phyloP scores from a whole-genome alignment of 2,888 invertebrate genomes.

The Pantelozetes paolii region DNA sequence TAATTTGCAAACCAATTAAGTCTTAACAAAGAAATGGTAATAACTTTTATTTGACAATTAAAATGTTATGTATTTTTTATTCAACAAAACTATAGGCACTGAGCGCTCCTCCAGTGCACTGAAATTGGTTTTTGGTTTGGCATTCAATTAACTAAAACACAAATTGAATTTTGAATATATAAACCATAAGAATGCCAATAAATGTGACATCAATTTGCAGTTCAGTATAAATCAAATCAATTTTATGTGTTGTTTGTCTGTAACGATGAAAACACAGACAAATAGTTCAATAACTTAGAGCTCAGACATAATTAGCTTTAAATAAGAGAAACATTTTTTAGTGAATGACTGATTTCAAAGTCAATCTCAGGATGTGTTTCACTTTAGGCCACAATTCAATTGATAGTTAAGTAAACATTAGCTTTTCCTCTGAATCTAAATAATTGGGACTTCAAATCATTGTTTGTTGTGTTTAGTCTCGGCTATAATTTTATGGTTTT shows the following conservation, averaged over 20 bases:
- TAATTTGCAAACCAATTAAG: slow-evolving; percentile 7
- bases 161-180: slow-evolving; percentile 26
- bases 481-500: neutral
- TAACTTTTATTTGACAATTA: slow-evolving; percentile 29
- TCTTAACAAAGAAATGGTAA: neutral
- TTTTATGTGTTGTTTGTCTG: slow-evolving; percentile 22
- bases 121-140: slow-evolving; percentile 18
- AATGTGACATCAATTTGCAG: slow-evolving; percentile 26
- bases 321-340: neutral
- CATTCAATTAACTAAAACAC: slow-evolving; percentile 24
- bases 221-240: slow-evolving; percentile 35
- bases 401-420: neutral
- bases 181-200: slow-evolving; percentile 22
- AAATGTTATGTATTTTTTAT: neutral
- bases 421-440: neutral
- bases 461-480: neutral
- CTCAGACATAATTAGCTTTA: neutral
- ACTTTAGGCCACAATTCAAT: neutral
- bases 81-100: neutral
- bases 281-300: slow-evolving; percentile 11
- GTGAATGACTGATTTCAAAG: neutral
- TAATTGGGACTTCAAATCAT: neutral
- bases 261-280: neutral
- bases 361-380: neutral
- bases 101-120: slow-evolving; percentile 17